Evolutionary conservation across 2,113 vertebrate genomes (phyloP).

Genomic region (Rallus limicola): DNA sequence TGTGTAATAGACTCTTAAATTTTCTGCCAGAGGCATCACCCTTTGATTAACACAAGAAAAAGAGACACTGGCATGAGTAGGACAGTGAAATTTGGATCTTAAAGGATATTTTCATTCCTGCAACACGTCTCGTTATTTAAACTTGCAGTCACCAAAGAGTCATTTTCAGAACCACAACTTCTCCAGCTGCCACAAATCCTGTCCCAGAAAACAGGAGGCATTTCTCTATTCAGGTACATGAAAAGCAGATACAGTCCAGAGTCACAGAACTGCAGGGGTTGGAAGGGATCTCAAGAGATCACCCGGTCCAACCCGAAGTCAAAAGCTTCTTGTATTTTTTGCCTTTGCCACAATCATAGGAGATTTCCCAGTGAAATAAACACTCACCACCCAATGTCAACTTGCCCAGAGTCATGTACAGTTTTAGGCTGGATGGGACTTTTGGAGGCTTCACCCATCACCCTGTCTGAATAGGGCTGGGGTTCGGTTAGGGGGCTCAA

Average conservation of each 20-base stretch:
- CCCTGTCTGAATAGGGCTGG: not conserved
- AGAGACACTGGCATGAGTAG: rapidly evolving
- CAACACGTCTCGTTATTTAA: not conserved
- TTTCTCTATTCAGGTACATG: not conserved
- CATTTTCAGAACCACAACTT: not conserved
- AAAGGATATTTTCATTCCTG: not conserved
- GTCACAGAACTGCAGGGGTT: no score
- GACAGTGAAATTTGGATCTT: not conserved
- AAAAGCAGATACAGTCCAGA: not conserved
- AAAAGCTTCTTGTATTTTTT: no score
- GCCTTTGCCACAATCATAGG: not conserved
- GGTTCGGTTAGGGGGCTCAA: rapidly evolving
- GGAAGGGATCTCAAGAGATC: no score
- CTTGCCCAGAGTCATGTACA: not conserved
- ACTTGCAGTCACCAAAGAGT: not conserved
- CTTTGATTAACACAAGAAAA: not conserved
- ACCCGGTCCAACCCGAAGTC: no score
- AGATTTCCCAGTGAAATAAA: not conserved
- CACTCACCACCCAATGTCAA: not conserved
- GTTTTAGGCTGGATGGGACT: not conserved
- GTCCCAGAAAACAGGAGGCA: not conserved
- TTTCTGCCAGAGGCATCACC: not conserved
- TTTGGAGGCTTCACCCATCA: not conserved
- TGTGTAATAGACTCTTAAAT: not conserved
- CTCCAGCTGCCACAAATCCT: not conserved